These are phyloP conservation scores for Dendrocincla tyrannina DNA, from an alignment of 2,797 vertebrate genomes.

Conservation along the genomic window DNA sequence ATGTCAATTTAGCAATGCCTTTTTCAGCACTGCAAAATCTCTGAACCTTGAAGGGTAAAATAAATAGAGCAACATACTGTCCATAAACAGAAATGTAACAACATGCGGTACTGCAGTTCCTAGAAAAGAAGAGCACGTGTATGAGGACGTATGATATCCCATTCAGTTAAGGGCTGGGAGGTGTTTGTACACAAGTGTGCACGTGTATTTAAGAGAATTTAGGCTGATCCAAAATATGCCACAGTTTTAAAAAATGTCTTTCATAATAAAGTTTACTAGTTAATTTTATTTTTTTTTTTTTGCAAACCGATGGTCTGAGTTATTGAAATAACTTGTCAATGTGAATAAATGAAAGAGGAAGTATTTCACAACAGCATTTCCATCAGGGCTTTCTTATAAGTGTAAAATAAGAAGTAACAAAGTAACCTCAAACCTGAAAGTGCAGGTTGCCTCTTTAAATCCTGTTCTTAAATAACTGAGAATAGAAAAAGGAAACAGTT, in stretches of 20 bases:
- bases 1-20: background rate
- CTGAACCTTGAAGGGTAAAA: background rate
- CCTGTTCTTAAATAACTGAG: background rate
- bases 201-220: background rate
- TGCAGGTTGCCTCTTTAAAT: background rate
- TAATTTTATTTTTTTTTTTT: background rate
- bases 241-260: background rate
- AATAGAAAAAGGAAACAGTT: background rate
- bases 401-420: background rate
- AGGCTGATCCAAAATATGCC: background rate
- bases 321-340: background rate
- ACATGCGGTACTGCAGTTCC: background rate
- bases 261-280: background rate
- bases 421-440: background rate
- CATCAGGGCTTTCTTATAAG: background rate
- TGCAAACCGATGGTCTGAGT: background rate
- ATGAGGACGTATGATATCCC: fast-evolving
- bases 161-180: background rate
- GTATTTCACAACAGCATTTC: background rate
- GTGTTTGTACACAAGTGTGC: background rate
- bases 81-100: background rate
- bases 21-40: background rate
- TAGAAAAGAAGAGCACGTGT: background rate
- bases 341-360: background rate
- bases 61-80: background rate